These are phyloP conservation scores for Prinia subflava DNA, from an alignment of 2,113 vertebrate genomes.

Conservation along the genomic window DNA sequence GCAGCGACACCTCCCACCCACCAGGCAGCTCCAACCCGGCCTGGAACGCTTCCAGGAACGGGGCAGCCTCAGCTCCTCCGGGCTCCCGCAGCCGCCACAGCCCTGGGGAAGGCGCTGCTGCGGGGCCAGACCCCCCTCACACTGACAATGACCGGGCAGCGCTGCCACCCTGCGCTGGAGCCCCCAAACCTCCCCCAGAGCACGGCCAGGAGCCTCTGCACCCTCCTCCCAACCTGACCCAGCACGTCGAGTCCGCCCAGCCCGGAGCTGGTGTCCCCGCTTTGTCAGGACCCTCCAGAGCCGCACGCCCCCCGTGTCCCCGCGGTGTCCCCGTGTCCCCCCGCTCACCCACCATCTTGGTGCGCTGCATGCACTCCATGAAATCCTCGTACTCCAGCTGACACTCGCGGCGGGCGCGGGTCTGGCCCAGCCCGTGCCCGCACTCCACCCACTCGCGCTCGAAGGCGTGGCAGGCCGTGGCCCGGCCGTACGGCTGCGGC, in stretches of 20 bases:
- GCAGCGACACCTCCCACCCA: neutral
- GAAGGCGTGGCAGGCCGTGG: conserved; percentile 83
- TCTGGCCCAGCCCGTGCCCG: conserved; percentile 81
- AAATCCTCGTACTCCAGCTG: conserved; percentile 87
- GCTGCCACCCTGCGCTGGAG: fast-evolving
- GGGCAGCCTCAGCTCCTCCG: neutral
- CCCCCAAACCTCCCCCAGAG: neutral
- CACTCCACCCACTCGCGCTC: conserved; percentile 96
- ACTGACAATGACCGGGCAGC: neutral
- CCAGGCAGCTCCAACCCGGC: fast-evolving
- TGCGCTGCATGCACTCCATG: conserved; percentile 81
- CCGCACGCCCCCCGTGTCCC: neutral
- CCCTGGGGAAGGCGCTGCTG: neutral
- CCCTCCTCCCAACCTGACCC: neutral
- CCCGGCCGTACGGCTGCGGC: conserved; percentile 71
- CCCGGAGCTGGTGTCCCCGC: fast-evolving
- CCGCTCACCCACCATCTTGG: conserved; percentile 78
- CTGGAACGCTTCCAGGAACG: neutral
- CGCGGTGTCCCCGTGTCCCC: neutral
- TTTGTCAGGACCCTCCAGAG: fast-evolving
- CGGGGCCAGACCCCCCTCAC: neutral
- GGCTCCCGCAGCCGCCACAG: neutral
- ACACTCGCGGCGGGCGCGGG: conserved; percentile 85
- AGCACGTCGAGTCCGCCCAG: neutral
- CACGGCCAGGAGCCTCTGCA: neutral